Evolutionary conservation across 2,888 invertebrate species (phyloP).

Genomic region (Pogonocherus hispidulus): DNA sequence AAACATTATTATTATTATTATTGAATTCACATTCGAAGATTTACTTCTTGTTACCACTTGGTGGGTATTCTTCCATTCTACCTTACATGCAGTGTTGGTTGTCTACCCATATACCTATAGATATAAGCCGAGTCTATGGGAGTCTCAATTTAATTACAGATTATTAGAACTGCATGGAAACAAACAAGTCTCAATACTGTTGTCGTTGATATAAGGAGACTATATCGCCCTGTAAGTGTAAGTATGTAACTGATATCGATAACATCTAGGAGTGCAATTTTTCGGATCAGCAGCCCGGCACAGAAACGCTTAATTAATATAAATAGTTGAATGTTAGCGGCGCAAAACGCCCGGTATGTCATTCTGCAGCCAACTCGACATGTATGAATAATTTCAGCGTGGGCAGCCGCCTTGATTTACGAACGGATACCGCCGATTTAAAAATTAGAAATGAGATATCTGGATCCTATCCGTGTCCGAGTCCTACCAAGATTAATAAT

Average conservation of each 20-base stretch:
- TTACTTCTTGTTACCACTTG: too few relatives aligned
- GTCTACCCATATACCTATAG: too few relatives aligned
- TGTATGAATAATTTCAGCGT: constrained; percentile 3
- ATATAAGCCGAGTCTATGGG: too few relatives aligned
- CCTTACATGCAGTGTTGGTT: too few relatives aligned
- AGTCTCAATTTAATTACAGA: too few relatives aligned
- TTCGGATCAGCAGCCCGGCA: constrained; percentile 18
- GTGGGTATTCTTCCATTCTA: too few relatives aligned
- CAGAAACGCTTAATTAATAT: constrained; percentile 30
- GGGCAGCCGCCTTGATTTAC: constrained; percentile 9
- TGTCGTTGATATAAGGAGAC: too few relatives aligned
- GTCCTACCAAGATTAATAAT: constrained; percentile 14
- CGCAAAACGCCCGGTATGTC: constrained; percentile 16
- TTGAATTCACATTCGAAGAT: too few relatives aligned
- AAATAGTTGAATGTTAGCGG: constrained; percentile 9
- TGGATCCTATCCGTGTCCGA: neutral
- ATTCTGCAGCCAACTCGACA: constrained; percentile 10
- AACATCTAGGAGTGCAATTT: constrained; percentile 27
- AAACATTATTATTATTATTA: too few relatives aligned
- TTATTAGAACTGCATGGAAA: too few relatives aligned
- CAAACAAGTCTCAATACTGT: too few relatives aligned
- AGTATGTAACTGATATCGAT: neutral
- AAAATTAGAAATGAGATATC: constrained; percentile 17
- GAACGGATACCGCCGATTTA: constrained; percentile 6
- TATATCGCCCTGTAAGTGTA: too few relatives aligned